Conservation (phyloP, 1,140 invertebrate genomes). For the Zaprionus camerounensis region DNA sequence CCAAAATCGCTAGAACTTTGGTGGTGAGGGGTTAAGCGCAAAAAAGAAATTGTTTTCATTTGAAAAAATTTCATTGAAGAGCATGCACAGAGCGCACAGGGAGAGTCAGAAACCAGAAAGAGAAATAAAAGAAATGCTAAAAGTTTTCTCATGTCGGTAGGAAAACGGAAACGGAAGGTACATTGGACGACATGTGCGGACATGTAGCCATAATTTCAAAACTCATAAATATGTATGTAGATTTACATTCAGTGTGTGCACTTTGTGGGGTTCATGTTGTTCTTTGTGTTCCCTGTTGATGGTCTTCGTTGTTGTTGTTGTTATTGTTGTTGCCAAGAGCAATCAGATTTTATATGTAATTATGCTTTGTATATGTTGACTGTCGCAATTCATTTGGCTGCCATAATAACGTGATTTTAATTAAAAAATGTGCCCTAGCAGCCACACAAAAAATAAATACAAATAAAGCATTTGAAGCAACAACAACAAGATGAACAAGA, state of each 20-base stretch:
- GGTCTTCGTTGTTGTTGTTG: neutral
- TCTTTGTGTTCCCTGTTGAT: neutral
- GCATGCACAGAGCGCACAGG: constrained; percentile 25
- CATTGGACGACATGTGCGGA: constrained; percentile 69
- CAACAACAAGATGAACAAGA: constrained; percentile 23
- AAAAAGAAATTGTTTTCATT: constrained; percentile 49
- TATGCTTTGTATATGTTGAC: constrained; percentile 20
- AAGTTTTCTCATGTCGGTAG: constrained; percentile 74
- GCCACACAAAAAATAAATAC: constrained; percentile 39
- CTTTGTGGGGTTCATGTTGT: constrained; percentile 13
- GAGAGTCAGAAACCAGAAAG: constrained; percentile 6
- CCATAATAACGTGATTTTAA: constrained; percentile 32
- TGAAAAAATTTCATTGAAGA: constrained; percentile 61
- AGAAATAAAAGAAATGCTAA: constrained; percentile 65
- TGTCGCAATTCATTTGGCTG: constrained; percentile 39
- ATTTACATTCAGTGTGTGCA: constrained; percentile 41
- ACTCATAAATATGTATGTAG: constrained; percentile 75
- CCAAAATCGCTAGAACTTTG: constrained; percentile 21
- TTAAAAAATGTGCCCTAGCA: constrained; percentile 37
- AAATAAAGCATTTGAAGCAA: constrained; percentile 35
- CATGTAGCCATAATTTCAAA: constrained; percentile 57
- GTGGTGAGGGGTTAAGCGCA: constrained; percentile 27
- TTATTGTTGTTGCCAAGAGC: constrained; percentile 4
- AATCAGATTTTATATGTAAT: constrained; percentile 33
- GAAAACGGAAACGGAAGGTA: constrained; percentile 73